Base-by-base conservation (phyloP, 2,797 vertebrate species). In the Brotula barbata region DNA sequence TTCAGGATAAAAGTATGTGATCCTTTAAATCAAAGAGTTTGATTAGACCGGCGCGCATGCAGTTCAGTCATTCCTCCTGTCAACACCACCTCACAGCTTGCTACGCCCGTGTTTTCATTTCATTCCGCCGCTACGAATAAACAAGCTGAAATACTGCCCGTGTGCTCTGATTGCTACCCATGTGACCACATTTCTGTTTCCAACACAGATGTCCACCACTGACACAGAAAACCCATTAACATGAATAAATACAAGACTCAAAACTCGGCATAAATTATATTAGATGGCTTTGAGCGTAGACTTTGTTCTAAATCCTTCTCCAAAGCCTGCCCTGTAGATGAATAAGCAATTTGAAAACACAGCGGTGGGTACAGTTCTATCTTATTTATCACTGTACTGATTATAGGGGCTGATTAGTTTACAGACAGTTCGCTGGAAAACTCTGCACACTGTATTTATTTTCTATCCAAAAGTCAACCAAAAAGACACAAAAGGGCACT, bases 291-390 rank as follows among this genome's bases (percentile, higher is more conserved):
- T 70, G 64, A 77, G 67, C 79, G 66, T 45, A 64, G 25, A 42
- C 40, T 21, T 15, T 19, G 25, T 45, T 23, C 74, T 39, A 49
- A 68, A 68, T 85, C 68, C 50, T 25, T 53, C 37, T 48, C 67
- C 59, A 58, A 80, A 70, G 77, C 65, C 40, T 80, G 49, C 74
- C 60, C 66, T 64, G 65, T 61, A 74, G 84, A 89, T 85, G 84
- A 89, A 87, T 85, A 88, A 86, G 82, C 88, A 86, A 87, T 89
- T 87, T 87, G 64, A 87, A 88, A 86, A 77, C 83, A 71, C 88
- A 81, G 86, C 82, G 83, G 83, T 82, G 64, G 77, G 81, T 83
- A 71, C 43, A 85, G 73, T n/a, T n/a, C 82, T 82, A 82, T 86
- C 82, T 76, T 81, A 80, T 88, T 88, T 72, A 77, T 87, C 84